Evolutionary conservation across 2,888 invertebrate genomes (phyloP).

Genomic region (Caenorhabditis becei): DNA sequence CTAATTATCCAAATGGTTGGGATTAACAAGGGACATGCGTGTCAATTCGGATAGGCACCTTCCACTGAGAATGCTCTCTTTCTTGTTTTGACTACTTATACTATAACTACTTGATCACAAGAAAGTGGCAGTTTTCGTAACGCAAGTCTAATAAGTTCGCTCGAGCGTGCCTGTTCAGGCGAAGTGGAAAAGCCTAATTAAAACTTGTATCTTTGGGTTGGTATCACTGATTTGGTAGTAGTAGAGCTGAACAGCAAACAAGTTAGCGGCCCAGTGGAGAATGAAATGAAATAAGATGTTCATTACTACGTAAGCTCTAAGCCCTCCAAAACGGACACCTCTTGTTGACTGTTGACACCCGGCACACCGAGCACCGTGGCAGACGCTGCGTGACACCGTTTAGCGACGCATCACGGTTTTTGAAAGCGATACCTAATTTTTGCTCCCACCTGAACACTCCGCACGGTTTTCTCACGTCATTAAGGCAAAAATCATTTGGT

Average conservation of each 20-base stretch:
- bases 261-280: conserved; percentile 9
- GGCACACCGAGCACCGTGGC: background rate
- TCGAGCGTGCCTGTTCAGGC: conserved; percentile 26
- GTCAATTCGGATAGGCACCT: background rate
- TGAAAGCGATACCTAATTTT: background rate
- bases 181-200: conserved; percentile 43
- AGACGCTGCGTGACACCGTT: background rate
- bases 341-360: conserved; percentile 17
- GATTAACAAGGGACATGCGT: conserved; percentile 36
- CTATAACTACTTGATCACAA: conserved; percentile 5
- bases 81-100: conserved; percentile 1
- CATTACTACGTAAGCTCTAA: background rate
- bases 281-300: background rate
- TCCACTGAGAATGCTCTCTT: background rate
- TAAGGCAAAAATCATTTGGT: conserved; percentile 27
- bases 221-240: background rate
- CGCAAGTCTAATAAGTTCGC: conserved; percentile 33
- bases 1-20: conserved; percentile 45
- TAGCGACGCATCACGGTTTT: background rate
- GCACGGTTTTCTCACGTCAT: conserved; percentile 40
- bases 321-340: background rate
- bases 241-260: conserved; percentile 1
- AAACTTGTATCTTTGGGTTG: conserved; percentile 17
- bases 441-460: background rate
- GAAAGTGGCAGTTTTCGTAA: conserved; percentile 40